Evolutionary conservation across 2,888 invertebrate species (phyloP).

Genomic region (Clostera curtula): DNA sequence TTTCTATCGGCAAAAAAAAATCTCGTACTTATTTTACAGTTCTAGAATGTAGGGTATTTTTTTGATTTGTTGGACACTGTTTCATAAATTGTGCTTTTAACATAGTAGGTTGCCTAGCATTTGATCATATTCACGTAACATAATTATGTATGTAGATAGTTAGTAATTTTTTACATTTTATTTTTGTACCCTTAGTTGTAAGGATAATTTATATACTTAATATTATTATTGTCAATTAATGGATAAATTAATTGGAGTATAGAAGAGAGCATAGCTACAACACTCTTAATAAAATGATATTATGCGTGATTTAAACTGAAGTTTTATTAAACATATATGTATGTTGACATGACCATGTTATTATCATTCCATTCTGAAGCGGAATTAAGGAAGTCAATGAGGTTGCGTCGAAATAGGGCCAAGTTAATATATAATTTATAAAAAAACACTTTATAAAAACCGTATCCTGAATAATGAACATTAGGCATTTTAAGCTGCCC

Average conservation of each 20-base stretch:
- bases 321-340: conserved; percentile 8
- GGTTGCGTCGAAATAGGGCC: too few relatives aligned
- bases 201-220: conserved; percentile 58
- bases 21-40: too few relatives aligned
- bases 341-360: too few relatives aligned
- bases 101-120: conserved; percentile 9
- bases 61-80: too few relatives aligned
- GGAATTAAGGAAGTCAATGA: too few relatives aligned
- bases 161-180: conserved; percentile 62
- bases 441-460: too few relatives aligned
- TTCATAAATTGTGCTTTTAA: conserved; percentile 3
- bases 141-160: conserved; percentile 31
- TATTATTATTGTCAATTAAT: conserved; percentile 64
- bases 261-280: conserved; percentile 55
- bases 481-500: too few relatives aligned
- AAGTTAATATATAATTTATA: too few relatives aligned
- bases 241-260: conserved; percentile 52
- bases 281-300: conserved; percentile 55
- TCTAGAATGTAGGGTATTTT: too few relatives aligned
- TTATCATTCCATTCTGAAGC: too few relatives aligned
- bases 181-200: conserved; percentile 58
- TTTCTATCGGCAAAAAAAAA: too few relatives aligned
- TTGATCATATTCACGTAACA: conserved; percentile 15
- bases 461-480: too few relatives aligned
- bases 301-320: conserved; percentile 49